Conservation (phyloP, 2,113 vertebrate species). For the Pipra filicauda region DNA sequence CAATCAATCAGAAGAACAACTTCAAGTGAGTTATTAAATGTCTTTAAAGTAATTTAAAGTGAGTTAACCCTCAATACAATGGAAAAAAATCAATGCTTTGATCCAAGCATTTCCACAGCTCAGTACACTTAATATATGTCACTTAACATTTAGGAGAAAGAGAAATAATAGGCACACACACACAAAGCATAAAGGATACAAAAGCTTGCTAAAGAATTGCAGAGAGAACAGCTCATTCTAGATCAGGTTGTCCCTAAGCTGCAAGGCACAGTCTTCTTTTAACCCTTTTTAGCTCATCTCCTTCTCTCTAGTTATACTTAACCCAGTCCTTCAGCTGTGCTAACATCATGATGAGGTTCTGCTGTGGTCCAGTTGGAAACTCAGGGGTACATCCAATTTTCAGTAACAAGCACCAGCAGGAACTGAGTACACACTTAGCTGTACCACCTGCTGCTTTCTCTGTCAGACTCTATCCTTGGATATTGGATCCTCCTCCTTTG, state of each 20-base stretch:
- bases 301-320: neutral
- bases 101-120: neutral
- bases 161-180: neutral
- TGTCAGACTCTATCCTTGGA: neutral
- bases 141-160: neutral
- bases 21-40: neutral
- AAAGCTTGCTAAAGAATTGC: neutral
- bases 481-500: neutral
- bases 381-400: neutral
- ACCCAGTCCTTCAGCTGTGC: neutral
- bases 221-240: neutral
- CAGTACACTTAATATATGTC: neutral
- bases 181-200: neutral
- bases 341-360: neutral
- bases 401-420: neutral
- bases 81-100: neutral
- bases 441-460: neutral
- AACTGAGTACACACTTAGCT: fast-evolving
- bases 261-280: neutral
- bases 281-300: neutral
- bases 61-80: neutral
- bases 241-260: neutral
- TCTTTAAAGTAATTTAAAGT: neutral
- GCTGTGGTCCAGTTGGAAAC: neutral
- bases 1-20: neutral